Percentiles rank a stretch among this genome's conserved stretches.
These are phyloP conservation scores for Cassiopea xamachana DNA, from an alignment of 30 jellyfish, hydroid and myxozoan species.

Conservation along the genomic window DNA sequence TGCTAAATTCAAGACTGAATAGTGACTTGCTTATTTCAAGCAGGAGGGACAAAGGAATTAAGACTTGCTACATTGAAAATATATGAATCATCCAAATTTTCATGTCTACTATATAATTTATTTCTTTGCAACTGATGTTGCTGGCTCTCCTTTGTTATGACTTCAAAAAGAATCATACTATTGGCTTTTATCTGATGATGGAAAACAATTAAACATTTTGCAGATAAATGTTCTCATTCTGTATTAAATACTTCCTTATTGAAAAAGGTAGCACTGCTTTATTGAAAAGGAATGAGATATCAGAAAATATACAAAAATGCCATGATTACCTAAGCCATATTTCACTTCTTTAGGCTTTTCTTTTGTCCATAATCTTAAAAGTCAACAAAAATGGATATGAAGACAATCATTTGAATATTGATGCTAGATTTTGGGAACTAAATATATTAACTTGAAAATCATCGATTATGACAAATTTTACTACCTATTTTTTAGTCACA, in stretches of 20 bases:
- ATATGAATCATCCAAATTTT: too few relatives aligned
- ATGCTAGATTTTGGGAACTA: background rate
- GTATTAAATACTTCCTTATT: too few relatives aligned
- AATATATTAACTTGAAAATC: background rate
- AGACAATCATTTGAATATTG: background rate
- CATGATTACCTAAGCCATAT: conserved; percentile 87
- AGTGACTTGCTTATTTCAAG: too few relatives aligned
- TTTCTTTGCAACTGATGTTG: too few relatives aligned
- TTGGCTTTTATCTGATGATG: too few relatives aligned
- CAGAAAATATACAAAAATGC: background rate
- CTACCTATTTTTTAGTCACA: background rate
- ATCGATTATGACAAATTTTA: background rate
- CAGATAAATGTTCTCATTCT: too few relatives aligned
- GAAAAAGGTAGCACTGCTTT: background rate
- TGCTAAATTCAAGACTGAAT: background rate
- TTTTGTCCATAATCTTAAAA: conserved; percentile 90
- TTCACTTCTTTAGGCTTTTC: conserved; percentile 83
- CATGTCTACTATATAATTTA: too few relatives aligned
- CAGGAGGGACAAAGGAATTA: too few relatives aligned
- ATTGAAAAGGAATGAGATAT: background rate
- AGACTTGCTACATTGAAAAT: too few relatives aligned
- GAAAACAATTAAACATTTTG: too few relatives aligned
- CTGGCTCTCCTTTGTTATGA: too few relatives aligned
- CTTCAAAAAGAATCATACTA: too few relatives aligned
- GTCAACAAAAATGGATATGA: background rate